phyloP scores from a whole-genome alignment of 2,888 invertebrate genomes.

The Lypha dubia region DNA sequence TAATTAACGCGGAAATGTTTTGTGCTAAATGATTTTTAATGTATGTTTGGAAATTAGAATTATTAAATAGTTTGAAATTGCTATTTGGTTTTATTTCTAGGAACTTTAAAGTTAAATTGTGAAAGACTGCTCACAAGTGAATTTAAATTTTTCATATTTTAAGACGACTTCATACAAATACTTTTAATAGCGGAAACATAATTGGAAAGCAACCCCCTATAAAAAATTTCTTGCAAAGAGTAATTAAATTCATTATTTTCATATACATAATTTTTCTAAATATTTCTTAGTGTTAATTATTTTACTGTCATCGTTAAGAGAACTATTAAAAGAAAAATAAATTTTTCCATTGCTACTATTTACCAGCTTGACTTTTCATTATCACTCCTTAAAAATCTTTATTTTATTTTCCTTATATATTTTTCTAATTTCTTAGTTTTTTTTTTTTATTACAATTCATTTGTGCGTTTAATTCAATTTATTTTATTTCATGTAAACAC shows the following conservation, averaged over 20 bases:
- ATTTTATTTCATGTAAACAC: conserved; percentile 44
- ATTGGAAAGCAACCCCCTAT: not conserved
- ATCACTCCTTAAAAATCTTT: conserved; percentile 56
- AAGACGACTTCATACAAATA: not conserved
- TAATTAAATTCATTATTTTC: not conserved
- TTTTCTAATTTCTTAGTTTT: conserved; percentile 39
- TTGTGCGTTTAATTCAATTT: conserved; percentile 49
- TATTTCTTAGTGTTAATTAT: conserved; percentile 55
- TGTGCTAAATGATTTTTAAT: not conserved
- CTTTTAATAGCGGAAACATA: too few species aligned
- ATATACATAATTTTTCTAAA: conserved; percentile 1
- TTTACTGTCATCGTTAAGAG: conserved; percentile 60
- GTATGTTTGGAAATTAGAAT: not conserved
- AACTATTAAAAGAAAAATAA: conserved; percentile 17
- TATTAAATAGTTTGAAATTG: not conserved
- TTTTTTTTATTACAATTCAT: conserved; percentile 64
- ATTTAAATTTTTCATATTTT: too few species aligned
- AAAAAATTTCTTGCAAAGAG: not conserved
- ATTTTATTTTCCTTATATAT: not conserved
- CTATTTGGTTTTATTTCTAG: not conserved
- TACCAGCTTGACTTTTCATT: conserved; percentile 48
- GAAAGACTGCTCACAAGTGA: too few species aligned
- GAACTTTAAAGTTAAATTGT: too few species aligned
- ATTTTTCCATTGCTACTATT: conserved; percentile 34
- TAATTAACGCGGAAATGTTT: not conserved